Evolutionary conservation across 2,888 invertebrate species (phyloP), one percentile per base, ranked within the genome.

Genomic region (Apomyelois bistriatella): DNA sequence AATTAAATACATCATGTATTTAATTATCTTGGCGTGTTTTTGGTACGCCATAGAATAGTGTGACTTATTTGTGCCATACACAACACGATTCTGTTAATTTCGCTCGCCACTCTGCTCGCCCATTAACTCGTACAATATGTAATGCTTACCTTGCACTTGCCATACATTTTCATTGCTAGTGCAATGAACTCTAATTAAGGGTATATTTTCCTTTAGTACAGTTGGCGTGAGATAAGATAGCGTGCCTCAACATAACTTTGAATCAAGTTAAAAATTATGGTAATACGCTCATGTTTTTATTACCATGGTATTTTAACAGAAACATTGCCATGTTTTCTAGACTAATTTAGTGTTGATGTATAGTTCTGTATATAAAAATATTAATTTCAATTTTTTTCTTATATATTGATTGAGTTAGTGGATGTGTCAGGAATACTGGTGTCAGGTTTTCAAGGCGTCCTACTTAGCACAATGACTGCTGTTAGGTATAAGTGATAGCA

Each of bases 211-310:
- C 46, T 15, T 32, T 5, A 30, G 3, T 32, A 46, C 8, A 32
- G 46, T 30, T 38, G 12, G 38, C 48, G 38, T 48, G 48, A 22
- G 48, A 48, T 48, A 38, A 48, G 48, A 48, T 48, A 48, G 48
- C 48, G 48, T 48, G 48, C 48, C 6, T 30, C 10, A 13, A 30
- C 32, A 15, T 46, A 46, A 46, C 30, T 46, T 32, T 5, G 10
- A 10, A 17, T 16, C 1, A 46, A 46, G 30, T 46, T 46, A 46
- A 46, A 40, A 46, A 46, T 46, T 46, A 32, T 46, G 46, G 43
- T 15, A 46, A 22, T 22, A 32, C 13, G 30, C 13, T 15, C 30
- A 1, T 12, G 13, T 30, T 28, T 43, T 43, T 43, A 43, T 43
- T 46, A 8, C 30, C 32, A 32, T 12, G 13, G 46, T 46, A 32